These are phyloP conservation scores for Drosophila neotestacea DNA, from an alignment of 2,888 invertebrate species.

Conservation along the genomic window DNA sequence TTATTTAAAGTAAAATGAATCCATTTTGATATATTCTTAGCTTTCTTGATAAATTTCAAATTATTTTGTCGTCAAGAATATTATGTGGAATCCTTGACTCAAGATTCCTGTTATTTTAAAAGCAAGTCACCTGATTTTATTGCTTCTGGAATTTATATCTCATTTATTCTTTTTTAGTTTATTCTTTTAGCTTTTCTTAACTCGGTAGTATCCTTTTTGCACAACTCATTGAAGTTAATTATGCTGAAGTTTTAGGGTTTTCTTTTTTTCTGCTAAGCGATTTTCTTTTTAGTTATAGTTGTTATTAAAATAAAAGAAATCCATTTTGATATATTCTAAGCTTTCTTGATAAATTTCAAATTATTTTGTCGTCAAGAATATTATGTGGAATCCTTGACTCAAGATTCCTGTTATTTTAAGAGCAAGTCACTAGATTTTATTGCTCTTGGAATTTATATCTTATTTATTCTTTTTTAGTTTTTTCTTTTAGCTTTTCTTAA, in stretches of 20 bases:
- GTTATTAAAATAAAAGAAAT: background rate
- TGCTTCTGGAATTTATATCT: slow-evolving; percentile 10
- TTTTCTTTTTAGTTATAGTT: slow-evolving; percentile 16
- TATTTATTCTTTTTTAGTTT: slow-evolving; percentile 1
- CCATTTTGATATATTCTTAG: background rate
- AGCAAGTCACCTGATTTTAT: slow-evolving; percentile 8
- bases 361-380: background rate
- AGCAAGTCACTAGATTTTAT: slow-evolving; percentile 11
- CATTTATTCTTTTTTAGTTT: background rate
- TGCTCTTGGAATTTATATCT: slow-evolving; percentile 10
- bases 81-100: background rate
- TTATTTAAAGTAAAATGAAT: background rate
- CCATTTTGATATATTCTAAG: background rate
- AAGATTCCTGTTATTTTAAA: background rate
- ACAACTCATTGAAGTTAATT: slow-evolving; percentile 36
- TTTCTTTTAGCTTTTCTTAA: slow-evolving; percentile 7
- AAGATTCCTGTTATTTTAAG: background rate
- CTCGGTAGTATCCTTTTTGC: slow-evolving; percentile 17
- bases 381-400: background rate
- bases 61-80: background rate
- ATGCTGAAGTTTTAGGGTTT: slow-evolving; percentile 18
- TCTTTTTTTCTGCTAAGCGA: slow-evolving; percentile 5
- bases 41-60: background rate
- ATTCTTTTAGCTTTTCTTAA: slow-evolving; percentile 8
- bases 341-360: background rate